Evolutionary conservation across 2,888 invertebrate genomes (phyloP).

Genomic region (Syrphus vitripennis): DNA sequence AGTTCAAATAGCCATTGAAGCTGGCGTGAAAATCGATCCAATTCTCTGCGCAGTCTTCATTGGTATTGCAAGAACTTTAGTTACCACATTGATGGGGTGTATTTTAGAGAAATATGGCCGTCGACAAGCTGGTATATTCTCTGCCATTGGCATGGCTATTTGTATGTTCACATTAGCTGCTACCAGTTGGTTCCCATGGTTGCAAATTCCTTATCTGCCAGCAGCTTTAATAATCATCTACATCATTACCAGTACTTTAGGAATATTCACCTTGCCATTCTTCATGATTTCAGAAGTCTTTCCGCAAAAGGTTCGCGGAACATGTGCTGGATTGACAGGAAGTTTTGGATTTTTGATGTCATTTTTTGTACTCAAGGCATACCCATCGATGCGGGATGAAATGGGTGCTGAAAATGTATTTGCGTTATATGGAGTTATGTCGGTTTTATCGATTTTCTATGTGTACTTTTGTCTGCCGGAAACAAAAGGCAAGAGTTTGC

Average conservation of each 20-base stretch:
- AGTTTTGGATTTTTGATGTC: constrained; percentile 85
- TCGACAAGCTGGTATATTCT: constrained; percentile 85
- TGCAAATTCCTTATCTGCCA: constrained; percentile 76
- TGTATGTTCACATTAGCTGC: constrained; percentile 84
- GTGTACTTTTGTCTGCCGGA: constrained; percentile 86
- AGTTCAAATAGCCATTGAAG: constrained; percentile 85
- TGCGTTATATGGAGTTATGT: constrained; percentile 84
- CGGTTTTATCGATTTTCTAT: constrained; percentile 83
- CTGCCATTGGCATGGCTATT: constrained; percentile 84
- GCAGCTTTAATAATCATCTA: constrained; percentile 76
- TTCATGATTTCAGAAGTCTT: constrained; percentile 89
- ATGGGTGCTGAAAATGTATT: constrained; percentile 86
- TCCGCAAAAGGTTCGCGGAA: constrained; percentile 84
- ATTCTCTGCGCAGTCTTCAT: constrained; percentile 86
- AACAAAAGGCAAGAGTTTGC: constrained; percentile 86
- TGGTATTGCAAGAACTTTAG: constrained; percentile 84
- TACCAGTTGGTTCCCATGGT: constrained; percentile 78
- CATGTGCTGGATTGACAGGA: constrained; percentile 86
- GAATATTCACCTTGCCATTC: constrained; percentile 86
- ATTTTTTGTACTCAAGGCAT: constrained; percentile 86
- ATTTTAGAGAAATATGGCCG: constrained; percentile 85
- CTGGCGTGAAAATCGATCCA: constrained; percentile 85
- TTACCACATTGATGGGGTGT: constrained; percentile 85
- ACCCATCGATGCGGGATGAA: constrained; percentile 83
- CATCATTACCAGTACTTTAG: constrained; percentile 82